phyloP scores from a whole-genome alignment of 2,113 vertebrate species.

The Sinocyclocheilus grahami region DNA sequence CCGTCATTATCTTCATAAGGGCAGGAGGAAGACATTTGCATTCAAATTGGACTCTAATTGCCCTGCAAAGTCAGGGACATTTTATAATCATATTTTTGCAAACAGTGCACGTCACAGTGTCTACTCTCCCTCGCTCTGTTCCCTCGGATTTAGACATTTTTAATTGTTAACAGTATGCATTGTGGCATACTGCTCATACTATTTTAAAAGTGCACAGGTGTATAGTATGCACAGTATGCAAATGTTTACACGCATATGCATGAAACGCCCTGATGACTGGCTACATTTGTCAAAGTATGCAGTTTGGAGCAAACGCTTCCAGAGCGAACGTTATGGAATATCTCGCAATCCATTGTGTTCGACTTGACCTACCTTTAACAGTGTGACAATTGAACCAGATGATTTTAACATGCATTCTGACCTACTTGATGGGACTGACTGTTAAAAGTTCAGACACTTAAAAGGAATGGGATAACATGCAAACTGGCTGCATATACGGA shows the following conservation, averaged over 20 bases:
- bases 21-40: conserved; percentile 59
- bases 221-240: background rate
- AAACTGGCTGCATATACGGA: background rate
- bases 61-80: conserved; percentile 63
- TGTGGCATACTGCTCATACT: conserved; percentile 28
- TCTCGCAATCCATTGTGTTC: background rate
- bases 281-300: background rate
- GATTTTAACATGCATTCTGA: background rate
- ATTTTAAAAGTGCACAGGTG: background rate
- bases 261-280: background rate
- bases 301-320: background rate
- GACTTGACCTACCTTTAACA: background rate
- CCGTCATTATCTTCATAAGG: conserved; percentile 49
- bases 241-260: background rate
- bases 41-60: conserved; percentile 62
- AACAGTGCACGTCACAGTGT: conserved; percentile 52
- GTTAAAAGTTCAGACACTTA: background rate
- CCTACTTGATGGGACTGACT: background rate
- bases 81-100: conserved; percentile 67
- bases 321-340: too few relatives aligned
- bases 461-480: background rate
- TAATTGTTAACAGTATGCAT: background rate
- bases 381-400: background rate
- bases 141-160: background rate
- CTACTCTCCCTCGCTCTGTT: conserved; percentile 39